These are phyloP conservation scores for Tursiops truncatus DNA, from an alignment of 2,113 vertebrate species.

Conservation along the genomic window DNA sequence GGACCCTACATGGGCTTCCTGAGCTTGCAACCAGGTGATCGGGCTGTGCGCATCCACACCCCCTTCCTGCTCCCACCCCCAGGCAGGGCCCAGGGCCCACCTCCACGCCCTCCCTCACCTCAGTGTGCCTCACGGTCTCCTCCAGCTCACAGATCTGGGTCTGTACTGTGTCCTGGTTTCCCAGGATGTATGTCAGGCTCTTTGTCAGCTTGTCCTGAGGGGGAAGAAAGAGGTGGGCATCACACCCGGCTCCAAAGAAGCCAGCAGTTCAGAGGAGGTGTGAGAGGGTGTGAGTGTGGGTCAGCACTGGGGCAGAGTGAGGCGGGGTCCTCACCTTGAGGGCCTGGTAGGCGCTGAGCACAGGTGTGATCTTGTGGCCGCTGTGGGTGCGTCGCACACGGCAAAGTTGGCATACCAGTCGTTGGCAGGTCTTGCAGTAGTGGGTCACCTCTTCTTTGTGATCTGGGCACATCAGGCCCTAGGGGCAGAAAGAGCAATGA, in stretches of 20 bases:
- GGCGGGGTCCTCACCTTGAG: slow-evolving; percentile 88
- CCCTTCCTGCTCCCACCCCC: slow-evolving; percentile 76
- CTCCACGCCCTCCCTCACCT: slow-evolving; percentile 86
- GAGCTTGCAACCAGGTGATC: neutral
- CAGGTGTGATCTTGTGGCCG: slow-evolving; percentile 94
- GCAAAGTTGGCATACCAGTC: slow-evolving; percentile 93
- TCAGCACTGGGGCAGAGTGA: rapidly evolving
- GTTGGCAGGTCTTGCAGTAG: slow-evolving; percentile 95
- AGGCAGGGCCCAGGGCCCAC: slow-evolving; percentile 79
- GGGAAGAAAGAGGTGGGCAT: slow-evolving; percentile 41
- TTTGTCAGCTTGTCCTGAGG: slow-evolving; percentile 94
- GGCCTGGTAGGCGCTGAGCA: slow-evolving; percentile 94
- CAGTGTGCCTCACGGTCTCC: slow-evolving; percentile 91
- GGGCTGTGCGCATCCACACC: neutral
- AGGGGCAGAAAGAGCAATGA: neutral
- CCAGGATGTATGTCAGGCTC: slow-evolving; percentile 92
- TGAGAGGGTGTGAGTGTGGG: neutral
- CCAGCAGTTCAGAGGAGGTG: neutral
- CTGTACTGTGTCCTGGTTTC: slow-evolving; percentile 94
- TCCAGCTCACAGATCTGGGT: slow-evolving; percentile 94
- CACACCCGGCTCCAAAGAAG: neutral
- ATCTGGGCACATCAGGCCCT: slow-evolving; percentile 95
- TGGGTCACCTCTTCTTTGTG: slow-evolving; percentile 96
- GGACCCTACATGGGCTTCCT: neutral
- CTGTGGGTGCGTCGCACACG: slow-evolving; percentile 93